phyloP scores from a whole-genome alignment of 2,888 invertebrate genomes.

The Rhingia campestris region DNA sequence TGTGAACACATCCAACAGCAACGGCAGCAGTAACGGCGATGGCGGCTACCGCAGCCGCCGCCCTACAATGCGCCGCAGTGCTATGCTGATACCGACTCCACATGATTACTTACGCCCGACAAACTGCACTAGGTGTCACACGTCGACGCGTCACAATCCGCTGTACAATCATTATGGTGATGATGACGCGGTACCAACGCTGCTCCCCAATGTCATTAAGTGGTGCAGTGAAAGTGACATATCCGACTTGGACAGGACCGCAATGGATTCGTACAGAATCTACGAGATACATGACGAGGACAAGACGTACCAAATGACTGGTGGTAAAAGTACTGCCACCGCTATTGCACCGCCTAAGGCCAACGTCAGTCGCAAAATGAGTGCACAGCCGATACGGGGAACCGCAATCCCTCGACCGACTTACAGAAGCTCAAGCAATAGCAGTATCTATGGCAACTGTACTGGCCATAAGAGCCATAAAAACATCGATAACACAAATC shows the following conservation, averaged over 20 bases:
- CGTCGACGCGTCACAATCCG: conserved; percentile 81
- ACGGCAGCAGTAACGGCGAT: conserved; percentile 37
- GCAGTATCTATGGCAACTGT: conserved; percentile 66
- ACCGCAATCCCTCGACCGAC: conserved; percentile 65
- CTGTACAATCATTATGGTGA: conserved; percentile 79
- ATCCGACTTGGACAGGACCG: conserved; percentile 76
- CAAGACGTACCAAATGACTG: conserved; percentile 47
- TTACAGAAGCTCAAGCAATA: conserved; percentile 57
- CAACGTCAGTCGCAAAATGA: conserved; percentile 60
- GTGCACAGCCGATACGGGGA: conserved; percentile 56
- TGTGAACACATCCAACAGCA: conserved; percentile 75
- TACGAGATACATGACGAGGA: conserved; percentile 69
- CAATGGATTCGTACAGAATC: conserved; percentile 55
- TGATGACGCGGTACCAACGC: conserved; percentile 52
- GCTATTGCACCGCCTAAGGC: conserved; percentile 24
- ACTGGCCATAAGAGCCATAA: conserved; percentile 60
- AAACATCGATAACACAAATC: conserved; percentile 46
- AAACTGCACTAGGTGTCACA: conserved; percentile 81
- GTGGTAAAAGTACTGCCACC: conserved; percentile 34
- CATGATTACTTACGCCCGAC: conserved; percentile 64
- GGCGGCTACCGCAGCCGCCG: conserved; percentile 62
- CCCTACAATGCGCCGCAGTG: conserved; percentile 53
- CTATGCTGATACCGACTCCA: conserved; percentile 55
- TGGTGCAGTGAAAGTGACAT: conserved; percentile 83
- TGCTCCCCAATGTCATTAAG: conserved; percentile 77